A percentile compares a stretch with the other conserved stretches of the same genome.
These are phyloP conservation scores for Ceyx cyanopectus DNA, from an alignment of 2,113 vertebrate genomes.

Conservation along the genomic window DNA sequence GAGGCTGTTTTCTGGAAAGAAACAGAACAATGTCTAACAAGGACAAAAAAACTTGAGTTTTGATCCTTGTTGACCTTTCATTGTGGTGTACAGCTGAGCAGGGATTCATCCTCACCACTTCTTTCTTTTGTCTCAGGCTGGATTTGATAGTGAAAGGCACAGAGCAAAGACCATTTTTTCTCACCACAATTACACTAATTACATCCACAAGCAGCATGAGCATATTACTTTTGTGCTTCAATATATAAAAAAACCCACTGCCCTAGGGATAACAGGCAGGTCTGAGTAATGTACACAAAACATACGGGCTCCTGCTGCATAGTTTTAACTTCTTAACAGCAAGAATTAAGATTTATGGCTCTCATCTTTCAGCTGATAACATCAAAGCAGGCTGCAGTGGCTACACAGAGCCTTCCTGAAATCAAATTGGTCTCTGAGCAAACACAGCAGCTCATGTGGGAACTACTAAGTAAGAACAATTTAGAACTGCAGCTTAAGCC, in stretches of 20 bases:
- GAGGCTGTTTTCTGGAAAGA: not conserved
- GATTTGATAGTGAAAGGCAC: not conserved
- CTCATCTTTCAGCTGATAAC: conserved; percentile 30
- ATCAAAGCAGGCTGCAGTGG: conserved; percentile 22
- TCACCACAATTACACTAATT: not conserved
- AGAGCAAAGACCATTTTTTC: not conserved
- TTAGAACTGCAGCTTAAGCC: not conserved
- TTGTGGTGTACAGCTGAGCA: not conserved
- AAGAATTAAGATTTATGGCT: conserved; percentile 35
- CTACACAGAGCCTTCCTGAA: not conserved
- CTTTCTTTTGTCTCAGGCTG: not conserved
- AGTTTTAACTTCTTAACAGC: conserved; percentile 12
- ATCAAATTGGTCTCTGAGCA: conserved; percentile 14
- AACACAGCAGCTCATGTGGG: not conserved
- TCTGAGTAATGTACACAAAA: not conserved
- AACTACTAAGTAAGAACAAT: not conserved
- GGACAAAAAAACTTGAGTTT: not conserved
- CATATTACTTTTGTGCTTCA: not conserved
- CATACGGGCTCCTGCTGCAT: not conserved
- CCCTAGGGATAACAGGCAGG: not conserved
- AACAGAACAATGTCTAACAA: not conserved
- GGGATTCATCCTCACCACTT: not conserved
- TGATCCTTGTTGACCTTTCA: not conserved
- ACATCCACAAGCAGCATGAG: not conserved
- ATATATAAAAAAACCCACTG: not conserved